A percentile compares a stretch with the other conserved stretches of the same genome.
Evolutionary conservation across 2,888 invertebrate species (phyloP).

Genomic region (Omphaloscelis lunosa): DNA sequence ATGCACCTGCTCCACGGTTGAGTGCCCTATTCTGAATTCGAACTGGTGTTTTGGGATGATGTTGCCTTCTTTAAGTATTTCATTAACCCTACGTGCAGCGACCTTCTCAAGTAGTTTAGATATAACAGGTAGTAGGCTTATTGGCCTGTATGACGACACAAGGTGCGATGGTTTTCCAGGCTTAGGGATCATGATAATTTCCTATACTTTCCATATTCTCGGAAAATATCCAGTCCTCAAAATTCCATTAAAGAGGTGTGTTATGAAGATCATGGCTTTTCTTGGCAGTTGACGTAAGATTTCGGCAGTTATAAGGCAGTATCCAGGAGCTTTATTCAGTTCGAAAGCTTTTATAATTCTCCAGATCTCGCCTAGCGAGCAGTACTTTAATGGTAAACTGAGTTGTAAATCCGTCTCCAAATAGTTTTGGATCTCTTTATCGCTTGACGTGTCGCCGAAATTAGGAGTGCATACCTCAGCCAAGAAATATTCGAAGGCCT

Average conservation of each 20-base stretch:
- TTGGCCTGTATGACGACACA: not conserved
- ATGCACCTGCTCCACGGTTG: not conserved
- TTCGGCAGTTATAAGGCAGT: not conserved
- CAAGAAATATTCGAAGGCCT: not conserved
- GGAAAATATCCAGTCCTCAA: not conserved
- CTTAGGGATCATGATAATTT: not conserved
- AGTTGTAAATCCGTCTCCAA: not conserved
- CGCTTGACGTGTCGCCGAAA: not conserved
- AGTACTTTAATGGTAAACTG: not conserved
- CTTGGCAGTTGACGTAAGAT: not conserved
- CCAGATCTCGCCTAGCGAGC: no score
- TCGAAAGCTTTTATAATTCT: no score
- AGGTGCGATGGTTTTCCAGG: not conserved
- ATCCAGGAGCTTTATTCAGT: constrained; percentile 1
- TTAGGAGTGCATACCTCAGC: not conserved
- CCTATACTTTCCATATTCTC: not conserved
- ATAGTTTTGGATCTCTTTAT: not conserved
- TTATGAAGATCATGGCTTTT: not conserved
- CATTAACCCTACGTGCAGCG: not conserved
- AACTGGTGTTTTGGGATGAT: constrained; percentile 1
- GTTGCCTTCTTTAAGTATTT: not conserved
- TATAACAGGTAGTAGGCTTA: not conserved
- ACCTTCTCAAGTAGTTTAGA: not conserved
- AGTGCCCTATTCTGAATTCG: constrained; percentile 2
- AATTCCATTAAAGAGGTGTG: not conserved